Evolutionary conservation across 2,797 vertebrate species (phyloP).

Genomic region (Decapterus maruadsi): DNA sequence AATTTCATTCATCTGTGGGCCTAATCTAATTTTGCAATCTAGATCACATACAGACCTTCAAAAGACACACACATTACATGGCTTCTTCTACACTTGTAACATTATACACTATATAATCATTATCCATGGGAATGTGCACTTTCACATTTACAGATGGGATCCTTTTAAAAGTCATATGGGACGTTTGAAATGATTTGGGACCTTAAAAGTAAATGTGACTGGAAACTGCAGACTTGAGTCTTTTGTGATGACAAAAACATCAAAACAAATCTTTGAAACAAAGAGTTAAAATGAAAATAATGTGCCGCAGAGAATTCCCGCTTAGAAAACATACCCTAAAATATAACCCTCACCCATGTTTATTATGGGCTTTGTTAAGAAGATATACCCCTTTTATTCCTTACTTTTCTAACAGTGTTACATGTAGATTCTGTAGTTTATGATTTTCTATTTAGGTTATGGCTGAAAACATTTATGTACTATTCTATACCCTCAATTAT

Average conservation of each 20-base stretch:
- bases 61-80: slow-evolving; percentile 12
- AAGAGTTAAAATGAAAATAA: not conserved
- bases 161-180: slow-evolving; percentile 18
- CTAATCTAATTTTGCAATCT: slow-evolving; percentile 54
- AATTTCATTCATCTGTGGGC: slow-evolving; percentile 46
- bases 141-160: slow-evolving; percentile 25
- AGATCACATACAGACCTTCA: slow-evolving; percentile 38
- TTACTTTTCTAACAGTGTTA: not conserved
- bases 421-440: not conserved
- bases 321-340: not conserved
- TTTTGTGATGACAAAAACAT: slow-evolving; percentile 9
- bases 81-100: slow-evolving; percentile 33
- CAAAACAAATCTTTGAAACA: slow-evolving; percentile 24
- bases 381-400: too few relatives aligned
- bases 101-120: slow-evolving; percentile 37
- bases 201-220: slow-evolving; percentile 16
- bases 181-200: slow-evolving; percentile 1
- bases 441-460: not conserved
- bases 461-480: too few relatives aligned
- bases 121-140: slow-evolving; percentile 6
- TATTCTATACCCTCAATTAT: not conserved
- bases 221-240: slow-evolving; percentile 1
- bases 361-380: not conserved
- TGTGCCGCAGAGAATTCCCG: not conserved
- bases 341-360: too few relatives aligned